These are phyloP conservation scores for Natrix natrix DNA, from an alignment of 2,797 vertebrate genomes.

Conservation along the genomic window DNA sequence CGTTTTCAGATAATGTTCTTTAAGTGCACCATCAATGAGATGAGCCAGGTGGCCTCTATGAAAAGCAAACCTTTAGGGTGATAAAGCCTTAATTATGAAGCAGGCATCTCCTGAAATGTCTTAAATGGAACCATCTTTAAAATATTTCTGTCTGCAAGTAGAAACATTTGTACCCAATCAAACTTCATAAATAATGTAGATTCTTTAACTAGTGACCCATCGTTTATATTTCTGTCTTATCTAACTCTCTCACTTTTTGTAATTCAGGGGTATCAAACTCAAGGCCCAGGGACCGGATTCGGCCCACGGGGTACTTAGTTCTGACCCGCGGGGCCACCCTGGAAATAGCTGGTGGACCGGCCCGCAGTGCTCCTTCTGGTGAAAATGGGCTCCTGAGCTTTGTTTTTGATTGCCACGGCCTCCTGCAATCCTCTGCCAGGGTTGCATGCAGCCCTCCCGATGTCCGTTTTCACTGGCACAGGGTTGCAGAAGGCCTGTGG, in stretches of 20 bases:
- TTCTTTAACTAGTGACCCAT: neutral
- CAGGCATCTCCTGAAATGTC: neutral
- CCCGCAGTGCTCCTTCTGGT: too few species aligned
- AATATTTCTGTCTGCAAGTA: neutral
- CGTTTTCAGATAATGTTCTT: neutral
- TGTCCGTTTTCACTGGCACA: too few species aligned
- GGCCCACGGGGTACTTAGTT: too few species aligned
- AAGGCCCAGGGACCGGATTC: too few species aligned
- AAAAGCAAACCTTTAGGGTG: neutral
- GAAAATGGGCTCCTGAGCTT: too few species aligned
- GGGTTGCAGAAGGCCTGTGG: too few species aligned
- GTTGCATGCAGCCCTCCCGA: too few species aligned
- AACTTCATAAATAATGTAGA: neutral
- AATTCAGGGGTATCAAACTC: neutral
- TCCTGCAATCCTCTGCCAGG: too few species aligned
- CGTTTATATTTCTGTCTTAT: neutral
- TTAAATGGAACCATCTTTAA: neutral
- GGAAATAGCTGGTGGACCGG: too few species aligned
- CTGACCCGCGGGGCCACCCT: too few species aligned
- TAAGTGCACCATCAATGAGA: neutral
- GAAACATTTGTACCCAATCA: neutral
- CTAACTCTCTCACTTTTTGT: neutral
- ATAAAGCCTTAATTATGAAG: neutral
- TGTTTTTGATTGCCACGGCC: too few species aligned
- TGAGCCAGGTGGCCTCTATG: neutral